phyloP scores from a whole-genome alignment of 2,113 vertebrate species.

The Jaculus jaculus region DNA sequence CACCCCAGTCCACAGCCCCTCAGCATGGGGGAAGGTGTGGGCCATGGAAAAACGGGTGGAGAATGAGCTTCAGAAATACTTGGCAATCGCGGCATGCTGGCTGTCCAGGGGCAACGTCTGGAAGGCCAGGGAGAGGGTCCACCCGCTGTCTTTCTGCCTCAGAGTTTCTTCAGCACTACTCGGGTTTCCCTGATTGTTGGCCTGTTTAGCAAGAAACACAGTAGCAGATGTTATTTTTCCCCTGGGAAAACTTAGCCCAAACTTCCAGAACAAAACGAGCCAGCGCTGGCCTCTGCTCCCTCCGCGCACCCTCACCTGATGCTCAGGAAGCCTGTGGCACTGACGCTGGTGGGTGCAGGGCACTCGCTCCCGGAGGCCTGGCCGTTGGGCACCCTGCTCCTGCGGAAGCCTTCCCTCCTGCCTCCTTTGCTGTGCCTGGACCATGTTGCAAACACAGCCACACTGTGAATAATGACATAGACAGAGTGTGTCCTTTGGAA shows the following conservation, averaged over 20 bases:
- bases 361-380: not conserved
- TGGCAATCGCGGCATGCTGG: not conserved
- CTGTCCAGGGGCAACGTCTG: not conserved
- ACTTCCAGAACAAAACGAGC: not conserved
- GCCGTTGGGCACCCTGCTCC: not conserved
- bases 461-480: conserved; percentile 11
- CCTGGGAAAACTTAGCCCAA: not conserved
- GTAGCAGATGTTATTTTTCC: not conserved
- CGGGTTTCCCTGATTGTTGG: not conserved
- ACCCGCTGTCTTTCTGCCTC: not conserved
- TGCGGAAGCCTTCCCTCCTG: fast-evolving
- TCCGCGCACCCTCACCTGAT: not conserved
- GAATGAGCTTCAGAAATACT: not conserved
- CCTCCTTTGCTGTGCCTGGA: not conserved
- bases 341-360: too few species aligned
- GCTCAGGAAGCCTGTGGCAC: not conserved
- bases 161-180: not conserved
- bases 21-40: not conserved
- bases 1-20: not conserved
- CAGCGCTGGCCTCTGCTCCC: not conserved
- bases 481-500: conserved; percentile 13
- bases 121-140: not conserved
- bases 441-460: not conserved
- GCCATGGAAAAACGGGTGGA: not conserved
- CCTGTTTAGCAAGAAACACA: not conserved